phyloP scores from a whole-genome alignment of 2,797 vertebrate genomes.

The Sciurus carolinensis region DNA sequence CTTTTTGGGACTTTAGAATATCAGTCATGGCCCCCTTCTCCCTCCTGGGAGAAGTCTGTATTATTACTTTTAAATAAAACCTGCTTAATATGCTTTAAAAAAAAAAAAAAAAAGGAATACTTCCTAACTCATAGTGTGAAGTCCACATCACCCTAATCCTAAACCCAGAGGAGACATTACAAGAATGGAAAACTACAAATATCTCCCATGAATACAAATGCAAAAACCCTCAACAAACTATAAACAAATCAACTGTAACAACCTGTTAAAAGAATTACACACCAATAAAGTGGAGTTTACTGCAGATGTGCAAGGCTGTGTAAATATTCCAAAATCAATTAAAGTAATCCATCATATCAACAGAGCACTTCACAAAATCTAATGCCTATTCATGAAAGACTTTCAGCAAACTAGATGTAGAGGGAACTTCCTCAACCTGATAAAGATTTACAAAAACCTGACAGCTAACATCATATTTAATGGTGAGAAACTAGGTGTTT shows the following conservation, averaged over 20 bases:
- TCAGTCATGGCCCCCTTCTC: too few relatives aligned
- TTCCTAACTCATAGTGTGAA: not conserved
- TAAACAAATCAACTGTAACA: not conserved
- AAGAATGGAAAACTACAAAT: not conserved
- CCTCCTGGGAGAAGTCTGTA: too few relatives aligned
- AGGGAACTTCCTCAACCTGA: not conserved
- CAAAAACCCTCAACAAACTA: not conserved
- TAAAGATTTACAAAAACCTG: not conserved
- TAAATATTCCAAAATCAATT: not conserved
- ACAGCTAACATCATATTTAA: not conserved
- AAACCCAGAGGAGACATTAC: not conserved
- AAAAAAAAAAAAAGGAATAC: not conserved
- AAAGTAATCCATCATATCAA: not conserved
- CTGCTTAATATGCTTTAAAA: too few relatives aligned
- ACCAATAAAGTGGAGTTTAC: not conserved
- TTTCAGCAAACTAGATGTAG: not conserved
- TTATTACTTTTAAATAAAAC: too few relatives aligned
- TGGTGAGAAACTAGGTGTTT: not conserved
- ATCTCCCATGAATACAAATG: not conserved
- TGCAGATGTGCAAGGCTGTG: not conserved
- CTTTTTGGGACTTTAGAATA: too few relatives aligned
- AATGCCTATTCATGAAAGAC: not conserved
- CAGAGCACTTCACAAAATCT: not conserved
- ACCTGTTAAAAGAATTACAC: not conserved
- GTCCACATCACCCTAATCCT: not conserved